These are phyloP conservation scores for Bradysia coprophila DNA, from an alignment of 1,140 invertebrate species.

Conservation along the genomic window DNA sequence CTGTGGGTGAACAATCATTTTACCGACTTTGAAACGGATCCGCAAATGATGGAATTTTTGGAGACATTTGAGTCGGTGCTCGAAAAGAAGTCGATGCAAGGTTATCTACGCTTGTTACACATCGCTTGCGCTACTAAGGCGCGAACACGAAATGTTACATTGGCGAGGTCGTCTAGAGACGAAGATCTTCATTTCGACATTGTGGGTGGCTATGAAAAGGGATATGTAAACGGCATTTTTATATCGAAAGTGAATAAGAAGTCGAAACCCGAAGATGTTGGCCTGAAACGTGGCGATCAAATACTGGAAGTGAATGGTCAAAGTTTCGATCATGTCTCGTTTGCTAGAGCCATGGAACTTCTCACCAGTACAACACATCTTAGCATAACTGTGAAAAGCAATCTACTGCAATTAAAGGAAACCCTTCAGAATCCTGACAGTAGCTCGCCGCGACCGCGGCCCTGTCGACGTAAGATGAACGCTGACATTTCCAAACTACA, in stretches of 20 bases:
- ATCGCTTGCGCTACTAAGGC: slow-evolving; percentile 96
- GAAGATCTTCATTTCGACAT: slow-evolving; percentile 88
- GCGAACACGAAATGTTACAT: slow-evolving; percentile 70
- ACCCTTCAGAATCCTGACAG: slow-evolving; percentile 66
- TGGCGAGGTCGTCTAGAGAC: slow-evolving; percentile 78
- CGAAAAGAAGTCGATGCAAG: slow-evolving; percentile 69
- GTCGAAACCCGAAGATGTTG: slow-evolving; percentile 91
- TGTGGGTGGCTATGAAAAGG: slow-evolving; percentile 75
- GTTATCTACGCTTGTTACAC: slow-evolving; percentile 67
- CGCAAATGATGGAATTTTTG: slow-evolving; percentile 90
- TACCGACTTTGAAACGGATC: slow-evolving; percentile 94
- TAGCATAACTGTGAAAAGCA: slow-evolving; percentile 92
- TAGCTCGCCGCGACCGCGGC: slow-evolving; percentile 51
- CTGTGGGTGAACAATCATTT: slow-evolving; percentile 99
- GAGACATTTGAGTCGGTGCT: slow-evolving; percentile 80
- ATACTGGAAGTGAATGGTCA: slow-evolving; percentile 95
- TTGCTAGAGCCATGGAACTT: slow-evolving; percentile 79
- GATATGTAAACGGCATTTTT: slow-evolving; percentile 76
- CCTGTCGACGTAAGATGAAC: slow-evolving; percentile 8
- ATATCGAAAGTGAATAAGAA: slow-evolving; percentile 83
- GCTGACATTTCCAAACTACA: slow-evolving; percentile 6
- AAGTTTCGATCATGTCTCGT: slow-evolving; percentile 81
- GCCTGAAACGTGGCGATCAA: slow-evolving; percentile 92
- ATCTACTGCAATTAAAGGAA: slow-evolving; percentile 70
- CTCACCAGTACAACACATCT: slow-evolving; percentile 86